These are phyloP conservation scores for Drosophila flavopinicola DNA, from an alignment of 2,888 invertebrate genomes.

Conservation along the genomic window DNA sequence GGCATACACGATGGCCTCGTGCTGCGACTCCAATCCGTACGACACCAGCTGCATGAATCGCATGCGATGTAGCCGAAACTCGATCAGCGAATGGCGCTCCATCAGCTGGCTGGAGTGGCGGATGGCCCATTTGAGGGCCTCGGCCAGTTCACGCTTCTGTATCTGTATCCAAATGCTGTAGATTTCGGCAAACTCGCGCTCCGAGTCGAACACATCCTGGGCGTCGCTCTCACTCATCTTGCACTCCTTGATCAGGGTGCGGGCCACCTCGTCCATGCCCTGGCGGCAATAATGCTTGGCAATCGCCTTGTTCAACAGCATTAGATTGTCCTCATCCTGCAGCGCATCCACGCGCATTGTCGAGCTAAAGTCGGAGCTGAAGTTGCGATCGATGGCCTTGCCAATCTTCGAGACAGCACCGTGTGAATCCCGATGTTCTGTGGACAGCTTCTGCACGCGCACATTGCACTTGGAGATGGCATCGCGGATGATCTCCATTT, in stretches of 20 bases:
- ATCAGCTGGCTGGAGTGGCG: slow-evolving; percentile 90
- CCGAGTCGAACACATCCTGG: slow-evolving; percentile 84
- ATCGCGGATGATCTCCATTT: slow-evolving; percentile 90
- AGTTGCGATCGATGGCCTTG: slow-evolving; percentile 97
- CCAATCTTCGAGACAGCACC: slow-evolving; percentile 94
- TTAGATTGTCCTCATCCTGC: slow-evolving; percentile 87
- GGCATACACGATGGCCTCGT: slow-evolving; percentile 94
- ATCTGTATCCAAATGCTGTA: slow-evolving; percentile 95
- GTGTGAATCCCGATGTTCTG: slow-evolving; percentile 93
- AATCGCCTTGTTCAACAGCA: slow-evolving; percentile 93
- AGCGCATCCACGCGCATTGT: slow-evolving; percentile 93
- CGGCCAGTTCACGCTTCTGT: slow-evolving; percentile 91
- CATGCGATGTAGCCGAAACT: slow-evolving; percentile 92
- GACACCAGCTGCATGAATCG: slow-evolving; percentile 89
- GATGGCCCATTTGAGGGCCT: slow-evolving; percentile 95
- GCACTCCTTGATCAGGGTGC: slow-evolving; percentile 87
- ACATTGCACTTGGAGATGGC: slow-evolving; percentile 92
- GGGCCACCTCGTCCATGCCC: slow-evolving; percentile 96
- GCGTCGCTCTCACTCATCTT: slow-evolving; percentile 81
- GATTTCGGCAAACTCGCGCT: slow-evolving; percentile 90
- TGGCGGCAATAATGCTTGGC: slow-evolving; percentile 98
- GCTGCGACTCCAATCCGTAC: slow-evolving; percentile 87
- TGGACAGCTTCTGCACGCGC: slow-evolving; percentile 91
- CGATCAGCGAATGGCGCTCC: slow-evolving; percentile 85
- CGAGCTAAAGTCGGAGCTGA: slow-evolving; percentile 95